A percentile compares a stretch with the other conserved stretches of the same genome.
Conservation (phyloP, 2,113 vertebrate genomes). For the Cololabis saira region DNA sequence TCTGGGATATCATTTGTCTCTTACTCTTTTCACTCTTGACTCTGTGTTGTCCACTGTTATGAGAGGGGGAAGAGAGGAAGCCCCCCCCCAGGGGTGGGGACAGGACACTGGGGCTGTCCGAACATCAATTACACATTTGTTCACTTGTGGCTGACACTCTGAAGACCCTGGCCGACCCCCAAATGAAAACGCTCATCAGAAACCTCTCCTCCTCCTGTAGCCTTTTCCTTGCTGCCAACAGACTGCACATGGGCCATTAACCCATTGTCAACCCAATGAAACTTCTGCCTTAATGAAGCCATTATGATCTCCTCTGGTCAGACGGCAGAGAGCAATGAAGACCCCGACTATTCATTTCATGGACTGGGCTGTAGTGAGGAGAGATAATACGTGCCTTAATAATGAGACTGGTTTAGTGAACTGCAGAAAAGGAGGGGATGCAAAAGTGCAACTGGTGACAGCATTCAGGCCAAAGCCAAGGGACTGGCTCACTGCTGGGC, state of each 20-base stretch:
- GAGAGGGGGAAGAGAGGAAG: conserved; percentile 59
- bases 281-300: conserved; percentile 86
- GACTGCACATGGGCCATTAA: conserved; percentile 83
- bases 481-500: conserved; percentile 67
- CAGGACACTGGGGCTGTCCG: conserved; percentile 78
- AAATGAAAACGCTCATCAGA: conserved; percentile 81
- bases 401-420: conserved; percentile 81
- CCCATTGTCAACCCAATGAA: conserved; percentile 84
- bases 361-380: conserved; percentile 74
- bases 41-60: conserved; percentile 74
- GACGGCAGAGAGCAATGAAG: conserved; percentile 82
- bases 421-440: conserved; percentile 63
- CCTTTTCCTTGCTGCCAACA: conserved; percentile 75
- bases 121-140: conserved; percentile 89
- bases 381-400: conserved; percentile 78
- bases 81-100: conserved; percentile 40
- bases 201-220: conserved; percentile 73
- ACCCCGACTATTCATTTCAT: conserved; percentile 81
- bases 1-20: conserved; percentile 72
- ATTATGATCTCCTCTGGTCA: conserved; percentile 84
- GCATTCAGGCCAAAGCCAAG: conserved; percentile 61
- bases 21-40: conserved; percentile 75
- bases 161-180: conserved; percentile 80
- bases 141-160: conserved; percentile 82
- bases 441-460: conserved; percentile 81